phyloP scores from a whole-genome alignment of 2,113 vertebrate genomes.

The Panthera leo region DNA sequence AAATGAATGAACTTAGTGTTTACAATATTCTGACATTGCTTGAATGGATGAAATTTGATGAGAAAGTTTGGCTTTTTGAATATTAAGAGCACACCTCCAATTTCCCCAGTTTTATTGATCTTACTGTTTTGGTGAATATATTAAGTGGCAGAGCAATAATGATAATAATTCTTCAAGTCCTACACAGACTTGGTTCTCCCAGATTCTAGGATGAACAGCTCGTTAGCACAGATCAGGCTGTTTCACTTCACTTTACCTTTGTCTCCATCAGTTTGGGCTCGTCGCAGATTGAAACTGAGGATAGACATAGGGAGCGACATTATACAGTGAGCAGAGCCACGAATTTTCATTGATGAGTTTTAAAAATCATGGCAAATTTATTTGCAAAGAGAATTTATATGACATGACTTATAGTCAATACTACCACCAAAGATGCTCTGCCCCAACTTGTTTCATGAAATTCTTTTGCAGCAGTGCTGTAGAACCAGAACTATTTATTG shows the following conservation, averaged over 20 bases:
- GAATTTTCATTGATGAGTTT: not conserved
- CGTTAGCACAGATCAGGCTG: not conserved
- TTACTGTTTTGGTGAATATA: not conserved
- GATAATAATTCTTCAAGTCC: not conserved
- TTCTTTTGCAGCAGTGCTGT: not conserved
- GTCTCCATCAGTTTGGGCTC: not conserved
- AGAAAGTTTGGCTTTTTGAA: not conserved
- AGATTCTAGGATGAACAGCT: not conserved
- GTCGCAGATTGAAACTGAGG: not conserved
- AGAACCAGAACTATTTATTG: slow-evolving; percentile 18
- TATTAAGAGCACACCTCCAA: not conserved
- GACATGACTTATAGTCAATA: not conserved
- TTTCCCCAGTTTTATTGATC: not conserved
- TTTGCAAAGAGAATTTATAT: not conserved
- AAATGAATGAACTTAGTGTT: not conserved
- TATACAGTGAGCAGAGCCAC: not conserved
- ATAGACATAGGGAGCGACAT: not conserved
- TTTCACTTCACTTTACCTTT: not conserved
- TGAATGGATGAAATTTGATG: not conserved
- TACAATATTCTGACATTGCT: not conserved
- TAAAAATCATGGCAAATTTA: not conserved
- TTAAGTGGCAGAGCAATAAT: not conserved
- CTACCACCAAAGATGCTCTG: not conserved
- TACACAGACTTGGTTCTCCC: not conserved
- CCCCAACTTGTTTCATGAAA: not conserved